Conservation (phyloP, 2,113 vertebrate species). For the Pedionomus torquatus region DNA sequence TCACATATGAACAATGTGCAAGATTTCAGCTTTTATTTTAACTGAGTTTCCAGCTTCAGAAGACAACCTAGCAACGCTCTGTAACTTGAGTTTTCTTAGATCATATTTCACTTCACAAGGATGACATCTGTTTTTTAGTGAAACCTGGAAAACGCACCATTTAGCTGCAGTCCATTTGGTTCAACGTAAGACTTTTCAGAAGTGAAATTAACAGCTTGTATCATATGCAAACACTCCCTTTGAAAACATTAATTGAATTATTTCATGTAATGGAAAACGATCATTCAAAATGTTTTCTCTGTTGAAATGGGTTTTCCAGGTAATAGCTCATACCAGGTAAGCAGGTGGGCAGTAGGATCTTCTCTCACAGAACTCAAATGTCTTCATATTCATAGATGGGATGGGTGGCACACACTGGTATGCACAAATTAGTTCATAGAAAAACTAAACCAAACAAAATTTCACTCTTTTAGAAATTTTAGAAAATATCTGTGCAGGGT, state of each 20-base stretch:
- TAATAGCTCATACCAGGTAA: background rate
- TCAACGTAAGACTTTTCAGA: background rate
- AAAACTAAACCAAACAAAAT: background rate
- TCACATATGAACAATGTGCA: background rate
- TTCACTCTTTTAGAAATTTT: background rate
- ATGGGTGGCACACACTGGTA: background rate
- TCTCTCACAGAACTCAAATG: background rate
- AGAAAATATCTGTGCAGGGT: background rate
- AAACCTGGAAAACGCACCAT: background rate
- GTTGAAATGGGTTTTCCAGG: background rate
- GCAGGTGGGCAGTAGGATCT: background rate
- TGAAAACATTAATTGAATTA: background rate
- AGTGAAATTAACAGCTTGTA: background rate
- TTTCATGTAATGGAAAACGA: background rate
- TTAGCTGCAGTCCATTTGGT: background rate
- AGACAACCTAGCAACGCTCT: background rate
- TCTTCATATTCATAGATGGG: background rate
- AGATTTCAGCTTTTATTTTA: background rate
- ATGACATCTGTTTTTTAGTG: background rate
- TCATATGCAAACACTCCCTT: background rate
- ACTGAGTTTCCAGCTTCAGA: background rate
- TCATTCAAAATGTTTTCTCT: background rate
- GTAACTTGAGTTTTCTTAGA: background rate
- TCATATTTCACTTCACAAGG: background rate
- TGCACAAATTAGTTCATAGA: background rate